A percentile compares a stretch with the other conserved stretches of the same genome.
These are phyloP conservation scores for Chlorodrepanis virens DNA, from an alignment of 2,113 vertebrate genomes.

Conservation along the genomic window DNA sequence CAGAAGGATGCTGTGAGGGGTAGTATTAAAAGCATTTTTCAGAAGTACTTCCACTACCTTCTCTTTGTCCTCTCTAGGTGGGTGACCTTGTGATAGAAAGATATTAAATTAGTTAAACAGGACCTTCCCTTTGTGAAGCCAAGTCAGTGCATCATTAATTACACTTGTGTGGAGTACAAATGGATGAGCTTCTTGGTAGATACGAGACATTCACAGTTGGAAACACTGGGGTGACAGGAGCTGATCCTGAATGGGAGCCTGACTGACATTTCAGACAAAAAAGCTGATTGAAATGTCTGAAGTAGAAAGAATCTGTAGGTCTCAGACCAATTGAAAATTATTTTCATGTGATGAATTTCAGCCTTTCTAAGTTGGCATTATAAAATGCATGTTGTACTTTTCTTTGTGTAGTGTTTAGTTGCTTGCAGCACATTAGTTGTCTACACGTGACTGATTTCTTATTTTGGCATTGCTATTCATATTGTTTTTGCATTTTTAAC, in stretches of 20 bases:
- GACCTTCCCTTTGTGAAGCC: neutral
- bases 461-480: neutral
- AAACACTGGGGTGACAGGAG: neutral
- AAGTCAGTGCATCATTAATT: neutral
- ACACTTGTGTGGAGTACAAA: neutral
- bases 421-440: neutral
- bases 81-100: neutral
- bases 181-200: neutral
- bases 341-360: neutral
- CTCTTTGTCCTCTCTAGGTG: neutral
- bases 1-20: neutral
- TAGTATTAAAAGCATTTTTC: neutral
- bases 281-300: neutral
- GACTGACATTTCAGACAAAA: neutral
- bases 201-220: rapidly evolving
- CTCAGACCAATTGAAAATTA: neutral
- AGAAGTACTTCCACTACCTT: neutral
- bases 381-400: neutral
- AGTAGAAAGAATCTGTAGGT: neutral
- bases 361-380: neutral
- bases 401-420: neutral
- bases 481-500: neutral
- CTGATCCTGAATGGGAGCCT: neutral
- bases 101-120: neutral
- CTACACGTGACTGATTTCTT: rapidly evolving